These are phyloP conservation scores for Drosophila athabasca DNA, from an alignment of 1,140 invertebrate species.

Conservation along the genomic window DNA sequence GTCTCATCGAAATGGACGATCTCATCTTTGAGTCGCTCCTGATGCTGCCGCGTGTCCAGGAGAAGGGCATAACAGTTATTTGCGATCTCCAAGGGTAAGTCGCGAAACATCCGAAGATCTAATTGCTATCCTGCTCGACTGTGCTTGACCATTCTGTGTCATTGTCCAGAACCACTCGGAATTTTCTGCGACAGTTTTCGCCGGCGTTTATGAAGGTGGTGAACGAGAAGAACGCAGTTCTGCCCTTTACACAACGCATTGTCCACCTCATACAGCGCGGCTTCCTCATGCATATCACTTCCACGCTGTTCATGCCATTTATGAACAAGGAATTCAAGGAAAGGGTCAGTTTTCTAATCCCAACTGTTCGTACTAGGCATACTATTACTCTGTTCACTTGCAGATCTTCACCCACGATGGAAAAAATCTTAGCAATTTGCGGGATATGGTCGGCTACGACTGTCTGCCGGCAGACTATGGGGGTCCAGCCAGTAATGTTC, in stretches of 20 bases:
- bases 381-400: neutral
- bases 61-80: constrained; percentile 76
- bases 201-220: constrained; percentile 69
- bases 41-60: constrained; percentile 66
- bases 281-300: constrained; percentile 72
- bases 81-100: constrained; percentile 73
- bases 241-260: constrained; percentile 67
- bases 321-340: constrained; percentile 79
- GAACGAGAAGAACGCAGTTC: constrained; percentile 70
- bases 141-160: neutral
- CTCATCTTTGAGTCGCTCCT: constrained; percentile 77
- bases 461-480: constrained; percentile 76
- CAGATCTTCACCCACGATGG: constrained; percentile 78
- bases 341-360: constrained; percentile 34
- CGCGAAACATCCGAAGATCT: neutral
- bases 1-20: constrained; percentile 79
- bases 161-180: constrained; percentile 50
- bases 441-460: constrained; percentile 73
- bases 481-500: constrained; percentile 64
- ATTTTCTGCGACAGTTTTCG: constrained; percentile 70
- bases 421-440: constrained; percentile 67
- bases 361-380: neutral
- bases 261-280: constrained; percentile 75
- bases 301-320: constrained; percentile 72
- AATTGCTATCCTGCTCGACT: neutral